These are phyloP conservation scores for Heteronetta atricapilla DNA, from an alignment of 2,113 vertebrate genomes.

Conservation along the genomic window DNA sequence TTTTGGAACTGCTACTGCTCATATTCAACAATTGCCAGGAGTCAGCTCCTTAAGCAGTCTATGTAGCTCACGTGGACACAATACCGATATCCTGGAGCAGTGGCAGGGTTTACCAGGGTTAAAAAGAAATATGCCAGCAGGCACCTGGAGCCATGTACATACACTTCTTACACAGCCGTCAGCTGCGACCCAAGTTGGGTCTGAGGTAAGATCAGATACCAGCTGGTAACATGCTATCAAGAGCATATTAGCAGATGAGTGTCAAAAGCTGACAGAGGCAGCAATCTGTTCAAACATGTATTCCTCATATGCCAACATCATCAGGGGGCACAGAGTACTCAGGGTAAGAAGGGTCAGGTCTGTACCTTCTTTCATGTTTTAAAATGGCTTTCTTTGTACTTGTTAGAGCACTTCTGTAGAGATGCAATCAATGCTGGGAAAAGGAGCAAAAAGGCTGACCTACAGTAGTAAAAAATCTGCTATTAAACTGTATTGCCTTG, in stretches of 20 bases:
- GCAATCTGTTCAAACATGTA: neutral
- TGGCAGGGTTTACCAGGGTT: neutral
- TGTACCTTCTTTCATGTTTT: neutral
- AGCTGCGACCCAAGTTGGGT: neutral
- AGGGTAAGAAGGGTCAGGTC: neutral
- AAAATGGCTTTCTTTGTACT: neutral
- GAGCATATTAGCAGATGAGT: neutral
- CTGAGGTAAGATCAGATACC: slow-evolving; percentile 12
- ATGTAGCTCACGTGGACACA: neutral
- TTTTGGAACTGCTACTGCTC: neutral
- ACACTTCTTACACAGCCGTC: neutral
- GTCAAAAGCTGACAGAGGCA: neutral
- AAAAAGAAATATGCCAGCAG: neutral
- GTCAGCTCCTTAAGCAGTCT: neutral
- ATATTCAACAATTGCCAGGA: neutral
- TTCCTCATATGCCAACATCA: neutral
- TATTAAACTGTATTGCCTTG: neutral
- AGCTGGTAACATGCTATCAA: neutral
- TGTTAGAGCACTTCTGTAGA: neutral
- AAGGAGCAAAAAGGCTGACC: neutral
- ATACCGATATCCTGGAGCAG: neutral
- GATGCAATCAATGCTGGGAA: neutral
- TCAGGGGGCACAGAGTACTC: neutral
- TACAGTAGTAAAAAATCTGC: neutral
- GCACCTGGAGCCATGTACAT: neutral